Percentiles rank a stretch among this genome's conserved stretches.
Evolutionary conservation across 2,113 vertebrate genomes (phyloP).

Genomic region (Acinonyx jubatus): DNA sequence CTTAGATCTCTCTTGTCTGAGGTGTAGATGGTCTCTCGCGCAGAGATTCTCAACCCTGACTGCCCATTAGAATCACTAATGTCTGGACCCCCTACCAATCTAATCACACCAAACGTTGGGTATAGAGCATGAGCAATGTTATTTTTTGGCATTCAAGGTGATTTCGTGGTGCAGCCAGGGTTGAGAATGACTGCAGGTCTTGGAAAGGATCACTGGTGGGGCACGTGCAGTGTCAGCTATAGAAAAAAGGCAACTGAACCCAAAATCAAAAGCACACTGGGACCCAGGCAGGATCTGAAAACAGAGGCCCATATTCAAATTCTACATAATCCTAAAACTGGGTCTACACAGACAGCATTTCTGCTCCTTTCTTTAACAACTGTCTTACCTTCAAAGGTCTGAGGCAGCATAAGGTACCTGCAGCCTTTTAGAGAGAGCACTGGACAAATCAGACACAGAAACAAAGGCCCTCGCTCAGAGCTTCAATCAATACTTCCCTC

Average conservation of each 20-base stretch:
- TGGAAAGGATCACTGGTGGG: no score
- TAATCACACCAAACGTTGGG: not conserved
- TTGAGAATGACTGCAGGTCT: not conserved
- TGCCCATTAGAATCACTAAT: not conserved
- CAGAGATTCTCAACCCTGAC: not conserved
- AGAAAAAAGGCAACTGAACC: not conserved
- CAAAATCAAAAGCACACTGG: not conserved
- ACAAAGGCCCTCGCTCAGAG: conserved; percentile 71
- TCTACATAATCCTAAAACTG: not conserved
- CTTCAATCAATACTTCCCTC: conserved; percentile 76
- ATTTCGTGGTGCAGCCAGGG: not conserved
- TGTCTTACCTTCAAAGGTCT: conserved; percentile 69
- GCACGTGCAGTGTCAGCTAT: fast-evolving
- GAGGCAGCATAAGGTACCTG: conserved; percentile 50
- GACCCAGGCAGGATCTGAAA: not conserved
- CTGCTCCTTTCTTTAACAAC: conserved; percentile 66
- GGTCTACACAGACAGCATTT: not conserved
- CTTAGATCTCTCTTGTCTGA: not conserved
- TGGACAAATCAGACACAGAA: conserved; percentile 74
- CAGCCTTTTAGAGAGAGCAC: conserved; percentile 62
- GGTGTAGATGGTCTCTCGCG: not conserved
- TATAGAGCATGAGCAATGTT: not conserved
- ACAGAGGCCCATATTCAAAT: not conserved
- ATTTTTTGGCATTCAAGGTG: not conserved
- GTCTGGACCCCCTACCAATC: not conserved